phyloP scores from a whole-genome alignment of 1,140 invertebrate genomes.

The Anagrus nilaparvatae region DNA sequence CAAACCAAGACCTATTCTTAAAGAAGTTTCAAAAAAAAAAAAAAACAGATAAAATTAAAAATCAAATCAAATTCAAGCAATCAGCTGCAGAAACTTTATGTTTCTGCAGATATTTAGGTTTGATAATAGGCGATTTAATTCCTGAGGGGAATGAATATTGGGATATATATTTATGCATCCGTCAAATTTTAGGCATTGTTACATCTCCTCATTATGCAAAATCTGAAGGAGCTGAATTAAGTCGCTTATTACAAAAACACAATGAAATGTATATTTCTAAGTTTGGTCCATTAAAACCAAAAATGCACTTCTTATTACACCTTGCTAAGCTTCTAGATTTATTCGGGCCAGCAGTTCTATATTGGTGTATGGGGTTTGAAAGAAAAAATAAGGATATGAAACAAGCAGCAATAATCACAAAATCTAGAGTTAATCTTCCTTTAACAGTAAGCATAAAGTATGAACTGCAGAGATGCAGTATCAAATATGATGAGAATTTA shows the following conservation, averaged over 20 bases:
- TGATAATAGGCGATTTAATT: slow-evolving; percentile 14
- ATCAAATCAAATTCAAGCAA: slow-evolving; percentile 13
- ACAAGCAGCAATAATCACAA: neutral
- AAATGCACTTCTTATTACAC: slow-evolving; percentile 15
- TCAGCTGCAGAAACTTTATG: slow-evolving; percentile 18
- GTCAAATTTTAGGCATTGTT: slow-evolving; percentile 13
- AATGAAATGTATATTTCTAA: slow-evolving; percentile 11
- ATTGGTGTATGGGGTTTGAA: slow-evolving; percentile 9
- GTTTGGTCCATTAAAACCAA: slow-evolving; percentile 13
- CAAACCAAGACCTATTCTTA: slow-evolving; percentile 11
- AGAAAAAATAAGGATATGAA: slow-evolving; percentile 3
- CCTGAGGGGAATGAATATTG: slow-evolving; percentile 6
- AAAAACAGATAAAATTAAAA: slow-evolving; percentile 12
- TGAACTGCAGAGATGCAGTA: too few species aligned
- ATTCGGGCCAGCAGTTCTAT: slow-evolving; percentile 11
- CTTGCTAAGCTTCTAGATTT: slow-evolving; percentile 10
- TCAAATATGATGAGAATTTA: too few species aligned
- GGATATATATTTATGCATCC: slow-evolving; percentile 13
- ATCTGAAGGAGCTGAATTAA: slow-evolving; percentile 4
- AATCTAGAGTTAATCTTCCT: too few species aligned
- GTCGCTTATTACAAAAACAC: slow-evolving; percentile 8
- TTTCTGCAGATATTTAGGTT: slow-evolving; percentile 13
- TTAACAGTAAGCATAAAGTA: too few species aligned
- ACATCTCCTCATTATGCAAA: slow-evolving; percentile 8
- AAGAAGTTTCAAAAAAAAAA: slow-evolving; percentile 4